Base-by-base conservation (phyloP, 2,113 vertebrate species). In the Psittacula cyanocephala region DNA sequence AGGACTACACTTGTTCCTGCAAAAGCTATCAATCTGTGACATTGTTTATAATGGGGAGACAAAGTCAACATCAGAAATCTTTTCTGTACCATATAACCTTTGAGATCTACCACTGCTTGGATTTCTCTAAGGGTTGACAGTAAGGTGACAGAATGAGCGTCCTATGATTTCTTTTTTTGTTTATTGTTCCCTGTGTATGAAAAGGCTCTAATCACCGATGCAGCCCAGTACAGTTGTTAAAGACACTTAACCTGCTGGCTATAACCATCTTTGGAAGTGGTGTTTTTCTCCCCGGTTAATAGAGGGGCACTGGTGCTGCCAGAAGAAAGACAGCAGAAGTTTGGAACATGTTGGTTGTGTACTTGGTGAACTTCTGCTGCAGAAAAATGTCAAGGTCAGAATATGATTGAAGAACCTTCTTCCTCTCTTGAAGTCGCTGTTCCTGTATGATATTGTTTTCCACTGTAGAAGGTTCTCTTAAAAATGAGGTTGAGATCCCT, bases 401-500 rank as follows among this genome's bases (percentile, higher is more conserved):
- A 94, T 82, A 97, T 98, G 98, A 98, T 98, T 98, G 98, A 98
- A 98, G 97, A 98, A 98, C 86, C 91, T 94, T 95, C 95, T 98
- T 97, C 97, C 97, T 96, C 97, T 98, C 97, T 89, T 95, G 95
- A 97, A 98, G 98, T 97, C 55, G 1, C 92, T 81, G 63, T 75
- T 89, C 93, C 97, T 97, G 86, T 98, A 97, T 98, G 98, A 98
- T 98, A 98, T 97, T 98, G 98, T 98, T 98, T 98, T 98, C 97
- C 97, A 97, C 97, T 97, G 97, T 95, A 98, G 98, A 98, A 98
- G 95, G 95, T 98, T 98, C 98, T 97, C 98, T 98, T 98, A 98
- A 98, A 98, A 98, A 98, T 98, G 98, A 98, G 98, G 98, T 98
- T 98, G 98, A 98, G 98, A 98, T 98, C 98, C 98, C 98, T 98